These are phyloP conservation scores for Ischnus inquisitorius DNA, from an alignment of 2,888 invertebrate species.

Conservation along the genomic window DNA sequence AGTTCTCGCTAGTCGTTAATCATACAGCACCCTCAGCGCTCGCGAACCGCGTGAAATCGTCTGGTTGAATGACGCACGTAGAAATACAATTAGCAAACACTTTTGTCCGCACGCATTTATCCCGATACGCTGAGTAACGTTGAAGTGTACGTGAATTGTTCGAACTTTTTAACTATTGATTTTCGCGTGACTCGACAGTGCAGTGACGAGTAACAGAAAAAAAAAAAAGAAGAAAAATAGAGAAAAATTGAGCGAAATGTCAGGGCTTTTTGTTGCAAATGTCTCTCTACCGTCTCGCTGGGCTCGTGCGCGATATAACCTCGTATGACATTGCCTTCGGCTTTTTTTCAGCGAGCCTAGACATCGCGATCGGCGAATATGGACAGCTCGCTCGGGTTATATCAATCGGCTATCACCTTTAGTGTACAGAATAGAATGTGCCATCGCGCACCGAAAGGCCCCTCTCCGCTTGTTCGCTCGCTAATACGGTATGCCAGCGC, in stretches of 20 bases:
- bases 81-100: background rate
- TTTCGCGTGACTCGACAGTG: background rate
- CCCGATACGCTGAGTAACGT: background rate
- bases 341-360: background rate
- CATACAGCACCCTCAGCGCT: background rate
- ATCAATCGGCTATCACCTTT: constrained; percentile 8
- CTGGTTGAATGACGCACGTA: background rate
- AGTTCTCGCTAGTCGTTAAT: background rate
- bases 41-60: background rate
- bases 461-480: background rate
- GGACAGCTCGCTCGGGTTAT: constrained; percentile 10
- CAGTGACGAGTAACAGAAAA: background rate
- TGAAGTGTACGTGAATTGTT: background rate
- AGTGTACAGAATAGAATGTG: background rate
- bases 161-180: background rate
- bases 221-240: background rate
- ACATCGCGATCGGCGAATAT: background rate
- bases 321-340: constrained; percentile 26
- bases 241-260: constrained; percentile 30
- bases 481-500: constrained; percentile 11
- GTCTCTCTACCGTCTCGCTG: background rate
- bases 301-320: background rate
- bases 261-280: constrained; percentile 2
- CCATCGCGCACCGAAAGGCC: background rate
- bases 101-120: background rate